Evolutionary conservation across 2,888 invertebrate species (phyloP), one percentile per base, ranked within the genome.

Genomic region (Drosophila melanosoma): DNA sequence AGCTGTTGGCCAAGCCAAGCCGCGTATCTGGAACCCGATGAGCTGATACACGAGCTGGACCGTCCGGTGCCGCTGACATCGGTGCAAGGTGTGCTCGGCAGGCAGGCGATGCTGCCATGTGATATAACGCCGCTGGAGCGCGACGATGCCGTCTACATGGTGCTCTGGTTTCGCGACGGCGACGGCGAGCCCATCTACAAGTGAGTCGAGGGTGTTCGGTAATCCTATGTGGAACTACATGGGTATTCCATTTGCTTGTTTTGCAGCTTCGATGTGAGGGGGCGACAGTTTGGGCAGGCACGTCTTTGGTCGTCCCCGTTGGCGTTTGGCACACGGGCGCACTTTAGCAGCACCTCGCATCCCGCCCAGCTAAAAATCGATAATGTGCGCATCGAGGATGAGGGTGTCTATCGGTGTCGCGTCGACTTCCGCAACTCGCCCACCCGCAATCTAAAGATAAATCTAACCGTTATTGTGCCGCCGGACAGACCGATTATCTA

Each of bases 101-200:
- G 96, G 92, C 96, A 96, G 92, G 97, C 96, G 26, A 95, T 96
- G 76, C 94, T 98, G 62, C 98, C 98, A 15, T 98, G 98, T 93
- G 97, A 98, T 93, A 97, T 98, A 81, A 95, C 95, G 83, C 96
- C 97, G 11, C 94, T 95, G 79, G 95, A 96, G 89, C 94, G 96
- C 63, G 96, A 97, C 89, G 97, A 97, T 93, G 95, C 96, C 33
- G 97, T 97, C 63, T 96, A 96, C 90, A 97, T 97, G 97, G 97
- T 97, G 81, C 94, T 97, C 42, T 97, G 97, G 97, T 97, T 97
- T 93, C 97, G 97, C 91, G 97, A 97, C 92, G 95, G 96, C 48
- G 96, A 96, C 82, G 96, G 96, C 38, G 97, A 97, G 90, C 97
- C 97, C 33, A 94, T 97, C 75, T 97, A 97, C 94, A 97, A 97